A percentile compares a stretch with the other conserved stretches of the same genome.
Conservation (phyloP, 1,140 invertebrate genomes). For the Oryctes rhinoceros region DNA sequence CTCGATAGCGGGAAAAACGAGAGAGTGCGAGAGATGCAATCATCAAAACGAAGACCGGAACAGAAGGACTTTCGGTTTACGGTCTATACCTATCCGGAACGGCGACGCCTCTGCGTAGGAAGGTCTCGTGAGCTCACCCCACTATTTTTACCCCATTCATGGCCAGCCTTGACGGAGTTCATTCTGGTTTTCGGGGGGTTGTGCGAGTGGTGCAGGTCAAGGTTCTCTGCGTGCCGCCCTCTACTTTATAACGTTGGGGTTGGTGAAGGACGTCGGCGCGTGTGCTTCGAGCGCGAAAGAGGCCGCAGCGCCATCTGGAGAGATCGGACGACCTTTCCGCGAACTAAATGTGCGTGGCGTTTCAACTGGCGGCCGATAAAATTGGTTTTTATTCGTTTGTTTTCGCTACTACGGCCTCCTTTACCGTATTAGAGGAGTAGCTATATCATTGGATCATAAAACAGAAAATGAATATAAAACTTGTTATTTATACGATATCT, state of each 20-base stretch:
- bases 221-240: conserved; percentile 12
- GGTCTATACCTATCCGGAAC: background rate
- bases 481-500: no score
- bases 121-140: conserved; percentile 32
- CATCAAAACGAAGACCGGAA: no score
- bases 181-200: conserved; percentile 32
- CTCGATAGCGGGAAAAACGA: no score
- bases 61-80: background rate
- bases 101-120: background rate
- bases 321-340: background rate
- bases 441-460: no score
- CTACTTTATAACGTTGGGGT: conserved; percentile 9
- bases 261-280: conserved; percentile 15
- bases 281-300: background rate
- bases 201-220: conserved; percentile 35
- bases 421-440: no score
- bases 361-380: background rate
- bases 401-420: background rate
- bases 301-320: conserved; percentile 7
- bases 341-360: background rate
- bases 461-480: no score
- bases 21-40: no score
- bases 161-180: conserved; percentile 35
- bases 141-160: conserved; percentile 36
- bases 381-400: conserved; percentile 9